Evolutionary conservation across 2,113 vertebrate species (phyloP).

Genomic region (Bungarus multicinctus): DNA sequence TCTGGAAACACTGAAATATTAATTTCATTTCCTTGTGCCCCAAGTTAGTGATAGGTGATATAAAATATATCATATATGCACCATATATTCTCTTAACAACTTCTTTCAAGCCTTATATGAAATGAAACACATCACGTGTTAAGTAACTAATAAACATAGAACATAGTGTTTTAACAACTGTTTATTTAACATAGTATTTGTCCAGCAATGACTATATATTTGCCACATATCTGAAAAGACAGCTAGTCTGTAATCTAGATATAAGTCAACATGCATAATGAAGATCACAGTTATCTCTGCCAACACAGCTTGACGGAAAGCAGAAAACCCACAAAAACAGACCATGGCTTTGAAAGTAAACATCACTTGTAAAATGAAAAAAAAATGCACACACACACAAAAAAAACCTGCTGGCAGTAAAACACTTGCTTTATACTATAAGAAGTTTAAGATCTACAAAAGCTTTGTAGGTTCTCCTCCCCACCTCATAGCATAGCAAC

Average conservation of each 20-base stretch:
- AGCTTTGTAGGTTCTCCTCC: neutral
- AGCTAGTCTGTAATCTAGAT: slow-evolving; percentile 52
- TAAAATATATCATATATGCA: neutral
- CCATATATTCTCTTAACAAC: neutral
- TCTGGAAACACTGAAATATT: neutral
- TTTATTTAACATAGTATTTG: slow-evolving; percentile 38
- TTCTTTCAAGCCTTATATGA: neutral
- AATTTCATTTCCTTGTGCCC: neutral
- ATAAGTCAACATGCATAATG: slow-evolving; percentile 46
- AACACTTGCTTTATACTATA: neutral
- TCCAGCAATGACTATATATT: slow-evolving; percentile 16
- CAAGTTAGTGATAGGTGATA: neutral
- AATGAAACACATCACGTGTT: slow-evolving; percentile 6
- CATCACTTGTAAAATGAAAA: slow-evolving; percentile 9
- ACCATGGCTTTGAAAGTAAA: slow-evolving; percentile 48
- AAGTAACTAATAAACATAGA: neutral
- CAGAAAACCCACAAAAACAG: slow-evolving; percentile 38
- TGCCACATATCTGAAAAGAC: slow-evolving; percentile 58
- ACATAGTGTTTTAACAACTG: slow-evolving; percentile 27
- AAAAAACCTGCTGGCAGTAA: neutral
- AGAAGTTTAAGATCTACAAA: neutral
- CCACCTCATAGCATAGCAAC: neutral
- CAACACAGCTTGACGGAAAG: slow-evolving; percentile 55
- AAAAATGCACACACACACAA: neutral
- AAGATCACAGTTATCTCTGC: slow-evolving; percentile 64